Evolutionary conservation across 2,797 vertebrate species (phyloP).

Genomic region (Delichon dasypus): DNA sequence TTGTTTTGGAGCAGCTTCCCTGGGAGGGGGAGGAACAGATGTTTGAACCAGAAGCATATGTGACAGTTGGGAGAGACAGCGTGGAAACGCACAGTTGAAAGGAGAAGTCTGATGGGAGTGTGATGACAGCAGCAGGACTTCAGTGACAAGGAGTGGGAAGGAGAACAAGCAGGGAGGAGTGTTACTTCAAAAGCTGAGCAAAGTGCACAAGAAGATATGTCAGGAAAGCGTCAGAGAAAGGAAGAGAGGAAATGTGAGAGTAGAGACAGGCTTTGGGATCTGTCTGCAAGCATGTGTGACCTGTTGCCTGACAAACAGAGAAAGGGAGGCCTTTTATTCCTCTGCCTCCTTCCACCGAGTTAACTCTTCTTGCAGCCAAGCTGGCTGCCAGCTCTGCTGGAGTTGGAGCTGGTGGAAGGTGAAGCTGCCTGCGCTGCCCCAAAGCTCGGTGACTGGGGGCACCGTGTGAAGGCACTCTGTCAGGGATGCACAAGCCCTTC

Average conservation of each 20-base stretch:
- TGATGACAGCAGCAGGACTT: slow-evolving; percentile 69
- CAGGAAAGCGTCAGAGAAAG: slow-evolving; percentile 47
- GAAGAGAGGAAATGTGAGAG: slow-evolving; percentile 47
- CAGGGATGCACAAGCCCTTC: neutral
- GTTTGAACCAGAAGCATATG: slow-evolving; percentile 66
- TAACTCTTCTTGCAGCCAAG: neutral
- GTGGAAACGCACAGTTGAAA: slow-evolving; percentile 64
- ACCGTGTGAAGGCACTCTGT: rapidly evolving
- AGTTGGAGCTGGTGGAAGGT: neutral
- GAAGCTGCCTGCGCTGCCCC: neutral
- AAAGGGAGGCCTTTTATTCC: neutral
- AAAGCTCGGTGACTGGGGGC: rapidly evolving
- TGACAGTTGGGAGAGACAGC: slow-evolving; percentile 67
- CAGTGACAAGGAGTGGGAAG: slow-evolving; percentile 68
- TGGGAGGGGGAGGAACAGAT: slow-evolving; percentile 63
- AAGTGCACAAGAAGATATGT: slow-evolving; percentile 66
- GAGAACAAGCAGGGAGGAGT: slow-evolving; percentile 66
- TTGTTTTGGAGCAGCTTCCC: slow-evolving; percentile 52
- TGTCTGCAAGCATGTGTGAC: slow-evolving; percentile 48
- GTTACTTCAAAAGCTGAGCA: slow-evolving; percentile 64
- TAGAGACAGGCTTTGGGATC: slow-evolving; percentile 43
- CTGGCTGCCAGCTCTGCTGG: neutral
- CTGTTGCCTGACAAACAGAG: slow-evolving; percentile 31
- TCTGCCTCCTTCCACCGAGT: neutral
- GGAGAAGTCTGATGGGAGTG: slow-evolving; percentile 67